phyloP scores from a whole-genome alignment of 2,113 vertebrate species.

The Coturnix japonica region DNA sequence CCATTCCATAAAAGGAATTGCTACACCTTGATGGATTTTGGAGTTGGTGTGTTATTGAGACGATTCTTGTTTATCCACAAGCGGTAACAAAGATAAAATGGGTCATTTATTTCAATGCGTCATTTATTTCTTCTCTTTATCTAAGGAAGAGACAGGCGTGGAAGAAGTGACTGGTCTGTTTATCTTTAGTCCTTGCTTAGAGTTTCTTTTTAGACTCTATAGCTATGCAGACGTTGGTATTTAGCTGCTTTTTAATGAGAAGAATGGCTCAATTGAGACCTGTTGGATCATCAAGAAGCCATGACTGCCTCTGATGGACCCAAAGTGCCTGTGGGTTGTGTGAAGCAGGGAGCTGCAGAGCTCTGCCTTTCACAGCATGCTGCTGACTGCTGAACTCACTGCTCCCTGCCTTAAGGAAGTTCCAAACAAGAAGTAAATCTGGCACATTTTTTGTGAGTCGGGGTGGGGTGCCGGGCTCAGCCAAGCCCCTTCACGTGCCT shows the following conservation, averaged over 20 bases:
- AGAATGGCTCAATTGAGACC: background rate
- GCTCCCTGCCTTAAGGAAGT: background rate
- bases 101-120: background rate
- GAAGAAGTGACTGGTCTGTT: background rate
- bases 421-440: background rate
- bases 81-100: accelerated
- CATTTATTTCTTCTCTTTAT: background rate
- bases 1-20: no score
- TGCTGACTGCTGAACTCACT: background rate
- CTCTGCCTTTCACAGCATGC: background rate
- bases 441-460: background rate
- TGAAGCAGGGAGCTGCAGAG: background rate
- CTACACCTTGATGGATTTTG: no score
- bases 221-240: background rate
- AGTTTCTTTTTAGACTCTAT: background rate
- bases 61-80: background rate
- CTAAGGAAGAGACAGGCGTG: background rate
- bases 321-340: background rate
- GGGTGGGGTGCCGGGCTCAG: background rate
- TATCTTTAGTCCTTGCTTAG: background rate
- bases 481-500: background rate
- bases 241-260: background rate
- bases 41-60: no score
- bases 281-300: background rate
- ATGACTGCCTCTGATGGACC: accelerated